Conservation (phyloP, 2,888 invertebrate species). For the Euplexia lucipara region DNA sequence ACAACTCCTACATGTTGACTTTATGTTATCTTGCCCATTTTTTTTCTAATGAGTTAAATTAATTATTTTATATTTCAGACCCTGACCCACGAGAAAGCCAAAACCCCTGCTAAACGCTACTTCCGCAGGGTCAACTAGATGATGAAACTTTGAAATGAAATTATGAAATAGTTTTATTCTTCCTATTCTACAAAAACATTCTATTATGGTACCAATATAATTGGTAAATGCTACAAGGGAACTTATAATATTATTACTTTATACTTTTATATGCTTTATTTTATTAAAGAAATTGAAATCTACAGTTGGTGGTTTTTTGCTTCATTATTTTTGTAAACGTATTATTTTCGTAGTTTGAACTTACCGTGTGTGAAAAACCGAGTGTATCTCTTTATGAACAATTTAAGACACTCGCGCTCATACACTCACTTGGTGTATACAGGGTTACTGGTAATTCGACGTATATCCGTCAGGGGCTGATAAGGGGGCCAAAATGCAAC, state of each 20-base stretch:
- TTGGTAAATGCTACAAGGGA: conserved; percentile 41
- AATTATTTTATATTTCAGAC: conserved; percentile 85
- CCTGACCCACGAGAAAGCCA: conserved; percentile 89
- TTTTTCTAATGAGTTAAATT: conserved; percentile 3
- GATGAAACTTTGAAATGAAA: neutral
- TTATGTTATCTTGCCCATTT: neutral
- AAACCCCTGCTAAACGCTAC: conserved; percentile 89
- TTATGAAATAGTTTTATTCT: conserved; percentile 14
- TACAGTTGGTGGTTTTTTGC: neutral
- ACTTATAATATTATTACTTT: conserved; percentile 59
- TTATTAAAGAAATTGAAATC: conserved; percentile 41
- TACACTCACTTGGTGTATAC: no score
- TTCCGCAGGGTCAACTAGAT: conserved; percentile 85
- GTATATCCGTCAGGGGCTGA: no score
- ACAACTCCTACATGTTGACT: neutral
- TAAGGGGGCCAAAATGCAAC: no score
- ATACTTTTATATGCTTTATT: conserved; percentile 61
- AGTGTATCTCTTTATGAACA: no score
- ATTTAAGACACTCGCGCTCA: no score
- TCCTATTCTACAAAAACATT: conserved; percentile 9
- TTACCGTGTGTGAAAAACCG: no score
- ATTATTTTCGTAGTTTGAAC: no score
- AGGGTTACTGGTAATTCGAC: no score
- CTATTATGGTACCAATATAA: conserved; percentile 24
- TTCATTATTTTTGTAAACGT: no score